phyloP scores from a whole-genome alignment of 2,797 vertebrate species.

The Sebastes aleutianus region DNA sequence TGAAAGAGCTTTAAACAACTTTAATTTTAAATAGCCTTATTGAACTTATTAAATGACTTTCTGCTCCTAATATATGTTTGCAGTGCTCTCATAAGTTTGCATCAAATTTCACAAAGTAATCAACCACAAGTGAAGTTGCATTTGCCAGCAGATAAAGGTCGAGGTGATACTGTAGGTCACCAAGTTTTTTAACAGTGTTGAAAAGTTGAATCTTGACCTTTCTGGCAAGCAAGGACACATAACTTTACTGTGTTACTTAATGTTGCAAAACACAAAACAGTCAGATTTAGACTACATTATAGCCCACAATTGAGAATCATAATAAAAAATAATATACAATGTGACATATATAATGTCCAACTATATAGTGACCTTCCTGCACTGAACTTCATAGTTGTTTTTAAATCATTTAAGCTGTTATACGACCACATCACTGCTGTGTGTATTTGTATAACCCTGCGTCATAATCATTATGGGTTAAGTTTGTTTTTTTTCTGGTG shows the following conservation, averaged over 20 bases:
- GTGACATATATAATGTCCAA: not conserved
- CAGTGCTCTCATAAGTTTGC: not conserved
- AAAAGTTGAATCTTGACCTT: not conserved
- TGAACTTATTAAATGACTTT: not conserved
- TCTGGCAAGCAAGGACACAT: not conserved
- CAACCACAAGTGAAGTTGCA: not conserved
- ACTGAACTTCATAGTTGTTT: not conserved
- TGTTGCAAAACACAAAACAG: not conserved
- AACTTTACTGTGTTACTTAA: not conserved
- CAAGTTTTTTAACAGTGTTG: not conserved
- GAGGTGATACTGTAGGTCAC: not conserved
- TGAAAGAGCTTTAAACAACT: not conserved
- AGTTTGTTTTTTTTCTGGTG: not conserved
- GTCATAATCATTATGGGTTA: not conserved
- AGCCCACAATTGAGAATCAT: not conserved
- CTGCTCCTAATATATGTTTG: not conserved
- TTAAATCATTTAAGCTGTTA: not conserved
- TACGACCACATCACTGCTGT: not conserved
- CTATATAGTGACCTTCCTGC: not conserved
- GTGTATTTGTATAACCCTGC: not conserved
- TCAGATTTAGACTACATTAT: not conserved
- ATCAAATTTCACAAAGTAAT: not conserved
- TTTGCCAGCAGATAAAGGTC: not conserved
- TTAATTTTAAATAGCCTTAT: not conserved
- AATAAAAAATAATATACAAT: not conserved